Conservation (phyloP, 1,140 invertebrate genomes). For the Archivesica marissinica region DNA sequence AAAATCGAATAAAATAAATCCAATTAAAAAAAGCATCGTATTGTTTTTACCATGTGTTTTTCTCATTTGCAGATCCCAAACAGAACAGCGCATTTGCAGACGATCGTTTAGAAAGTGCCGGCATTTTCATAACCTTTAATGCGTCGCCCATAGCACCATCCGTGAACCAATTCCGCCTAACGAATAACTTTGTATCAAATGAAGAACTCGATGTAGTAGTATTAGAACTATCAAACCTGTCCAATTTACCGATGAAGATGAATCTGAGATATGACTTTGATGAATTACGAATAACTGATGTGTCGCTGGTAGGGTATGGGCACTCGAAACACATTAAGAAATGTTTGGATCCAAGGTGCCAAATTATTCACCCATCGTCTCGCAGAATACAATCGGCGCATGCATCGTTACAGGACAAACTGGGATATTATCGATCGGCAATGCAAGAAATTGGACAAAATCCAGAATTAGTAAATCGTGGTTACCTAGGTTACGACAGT, state of each 20-base stretch:
- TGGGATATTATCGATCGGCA: neutral
- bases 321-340: neutral
- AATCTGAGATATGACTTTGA: neutral
- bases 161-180: neutral
- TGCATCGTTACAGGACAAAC: neutral
- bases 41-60: no score
- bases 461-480: neutral
- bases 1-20: no score
- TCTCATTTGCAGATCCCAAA: neutral
- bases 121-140: neutral
- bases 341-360: slow-evolving; percentile 3
- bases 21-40: no score
- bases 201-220: neutral
- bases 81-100: neutral
- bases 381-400: neutral
- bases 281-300: neutral
- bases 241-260: neutral
- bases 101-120: neutral
- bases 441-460: neutral
- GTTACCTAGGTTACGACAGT: neutral
- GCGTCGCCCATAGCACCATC: neutral
- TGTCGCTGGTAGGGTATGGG: neutral
- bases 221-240: neutral
- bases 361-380: neutral
- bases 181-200: neutral